phyloP scores from a whole-genome alignment of 2,797 vertebrate species.

The Neosilurus mollespiculum region DNA sequence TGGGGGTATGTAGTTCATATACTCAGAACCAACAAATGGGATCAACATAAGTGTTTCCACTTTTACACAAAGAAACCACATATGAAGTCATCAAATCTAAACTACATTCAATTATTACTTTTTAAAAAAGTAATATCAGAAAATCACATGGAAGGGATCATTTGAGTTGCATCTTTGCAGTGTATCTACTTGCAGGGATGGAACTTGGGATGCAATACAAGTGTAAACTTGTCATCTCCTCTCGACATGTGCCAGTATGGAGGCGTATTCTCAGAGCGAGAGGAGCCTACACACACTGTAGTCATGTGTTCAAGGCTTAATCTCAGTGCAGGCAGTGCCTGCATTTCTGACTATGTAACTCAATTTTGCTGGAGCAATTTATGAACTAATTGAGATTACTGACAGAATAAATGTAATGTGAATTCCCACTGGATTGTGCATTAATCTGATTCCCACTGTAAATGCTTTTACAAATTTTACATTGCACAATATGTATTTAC shows the following conservation, averaged over 20 bases:
- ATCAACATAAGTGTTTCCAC: background rate
- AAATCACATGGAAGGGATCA: background rate
- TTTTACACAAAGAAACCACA: background rate
- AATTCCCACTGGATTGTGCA: background rate
- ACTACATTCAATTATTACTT: background rate
- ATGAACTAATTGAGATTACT: background rate
- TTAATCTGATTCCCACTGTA: background rate
- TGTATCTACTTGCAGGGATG: conserved; percentile 1
- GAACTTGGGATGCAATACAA: background rate
- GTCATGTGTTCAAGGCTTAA: conserved; percentile 1
- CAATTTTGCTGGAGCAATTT: background rate
- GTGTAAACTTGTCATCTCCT: conserved; percentile 11
- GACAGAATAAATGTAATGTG: conserved; percentile 3
- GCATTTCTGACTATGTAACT: conserved; percentile 13
- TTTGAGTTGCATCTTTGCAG: background rate
- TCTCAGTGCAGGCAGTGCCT: conserved; percentile 3
- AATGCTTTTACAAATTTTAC: background rate
- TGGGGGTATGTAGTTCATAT: background rate
- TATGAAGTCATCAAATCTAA: background rate
- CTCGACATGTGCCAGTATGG: conserved; percentile 21
- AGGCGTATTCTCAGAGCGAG: conserved; percentile 30
- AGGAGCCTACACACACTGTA: conserved; percentile 18
- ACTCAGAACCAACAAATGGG: background rate
- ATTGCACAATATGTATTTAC: background rate
- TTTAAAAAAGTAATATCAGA: background rate